These are phyloP conservation scores for Uropetala carovei DNA, from an alignment of 2,888 invertebrate species.

Conservation along the genomic window DNA sequence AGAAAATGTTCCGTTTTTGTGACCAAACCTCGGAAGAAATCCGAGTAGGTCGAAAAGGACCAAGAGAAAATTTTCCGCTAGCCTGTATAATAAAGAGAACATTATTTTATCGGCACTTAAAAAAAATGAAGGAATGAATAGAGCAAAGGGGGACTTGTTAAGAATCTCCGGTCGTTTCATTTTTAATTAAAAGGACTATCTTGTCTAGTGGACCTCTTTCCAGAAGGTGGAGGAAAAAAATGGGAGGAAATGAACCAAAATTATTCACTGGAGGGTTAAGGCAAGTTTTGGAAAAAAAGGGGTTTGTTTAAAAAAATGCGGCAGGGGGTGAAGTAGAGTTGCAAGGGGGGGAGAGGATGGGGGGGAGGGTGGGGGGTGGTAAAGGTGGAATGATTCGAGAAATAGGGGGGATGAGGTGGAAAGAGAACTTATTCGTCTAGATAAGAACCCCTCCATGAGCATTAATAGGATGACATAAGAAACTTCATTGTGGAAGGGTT, in stretches of 20 bases:
- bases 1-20: no score
- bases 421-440: neutral
- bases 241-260: neutral
- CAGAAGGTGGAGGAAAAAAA: neutral
- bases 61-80: neutral
- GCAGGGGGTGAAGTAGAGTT: neutral
- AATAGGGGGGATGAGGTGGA: neutral
- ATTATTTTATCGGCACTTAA: neutral
- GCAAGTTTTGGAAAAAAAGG: neutral
- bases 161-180: neutral
- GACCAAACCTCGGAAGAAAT: neutral
- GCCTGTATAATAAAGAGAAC: neutral
- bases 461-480: no score
- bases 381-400: neutral
- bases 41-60: neutral
- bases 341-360: neutral
- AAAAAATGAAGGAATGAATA: neutral
- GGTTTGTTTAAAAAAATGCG: neutral
- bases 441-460: no score
- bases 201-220: neutral
- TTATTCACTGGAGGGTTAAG: neutral
- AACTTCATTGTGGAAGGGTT: no score
- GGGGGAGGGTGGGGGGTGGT: neutral
- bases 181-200: conserved; percentile 3
- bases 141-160: neutral